Evolutionary conservation across 37 sponge, comb jelly and placozoan species (phyloP).

Genomic region (Agelas oroides): DNA sequence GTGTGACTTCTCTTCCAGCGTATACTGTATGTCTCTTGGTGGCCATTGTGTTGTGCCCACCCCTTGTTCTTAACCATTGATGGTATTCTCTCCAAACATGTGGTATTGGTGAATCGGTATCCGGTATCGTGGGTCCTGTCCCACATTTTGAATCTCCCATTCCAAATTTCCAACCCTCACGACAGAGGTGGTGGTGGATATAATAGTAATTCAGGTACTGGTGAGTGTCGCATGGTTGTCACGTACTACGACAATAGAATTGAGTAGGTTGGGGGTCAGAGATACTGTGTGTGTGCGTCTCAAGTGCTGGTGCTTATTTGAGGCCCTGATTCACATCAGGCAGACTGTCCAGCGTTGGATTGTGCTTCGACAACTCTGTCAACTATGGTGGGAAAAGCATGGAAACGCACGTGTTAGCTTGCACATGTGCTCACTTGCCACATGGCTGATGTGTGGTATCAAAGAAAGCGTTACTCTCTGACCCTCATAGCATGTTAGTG

Average conservation of each 20-base stretch:
- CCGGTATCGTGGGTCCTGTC: not conserved
- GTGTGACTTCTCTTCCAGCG: too few species aligned
- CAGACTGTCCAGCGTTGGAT: too few species aligned
- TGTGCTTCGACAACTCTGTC: too few species aligned
- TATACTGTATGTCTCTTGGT: too few species aligned
- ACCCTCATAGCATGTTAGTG: too few species aligned
- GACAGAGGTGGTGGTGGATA: conserved; percentile 39
- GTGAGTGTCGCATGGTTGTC: conserved; percentile 10
- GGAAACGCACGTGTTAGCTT: too few species aligned
- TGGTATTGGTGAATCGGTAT: conserved; percentile 28
- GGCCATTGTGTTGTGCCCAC: too few species aligned
- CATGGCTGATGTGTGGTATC: too few species aligned
- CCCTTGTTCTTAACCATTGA: not conserved
- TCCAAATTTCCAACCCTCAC: conserved; percentile 16
- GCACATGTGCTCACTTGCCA: too few species aligned
- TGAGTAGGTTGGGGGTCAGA: not conserved
- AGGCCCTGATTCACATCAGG: too few species aligned
- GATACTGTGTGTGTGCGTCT: not conserved
- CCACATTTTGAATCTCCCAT: not conserved
- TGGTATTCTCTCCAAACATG: conserved; percentile 45
- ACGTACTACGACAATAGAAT: not conserved
- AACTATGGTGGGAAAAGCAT: too few species aligned
- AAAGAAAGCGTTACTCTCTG: too few species aligned
- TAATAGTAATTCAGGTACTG: conserved; percentile 27
- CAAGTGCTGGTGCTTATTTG: not conserved